A percentile compares a stretch with the other conserved stretches of the same genome.
Evolutionary conservation across 2,888 invertebrate species (phyloP).

Genomic region (Lacanobia oleracea): DNA sequence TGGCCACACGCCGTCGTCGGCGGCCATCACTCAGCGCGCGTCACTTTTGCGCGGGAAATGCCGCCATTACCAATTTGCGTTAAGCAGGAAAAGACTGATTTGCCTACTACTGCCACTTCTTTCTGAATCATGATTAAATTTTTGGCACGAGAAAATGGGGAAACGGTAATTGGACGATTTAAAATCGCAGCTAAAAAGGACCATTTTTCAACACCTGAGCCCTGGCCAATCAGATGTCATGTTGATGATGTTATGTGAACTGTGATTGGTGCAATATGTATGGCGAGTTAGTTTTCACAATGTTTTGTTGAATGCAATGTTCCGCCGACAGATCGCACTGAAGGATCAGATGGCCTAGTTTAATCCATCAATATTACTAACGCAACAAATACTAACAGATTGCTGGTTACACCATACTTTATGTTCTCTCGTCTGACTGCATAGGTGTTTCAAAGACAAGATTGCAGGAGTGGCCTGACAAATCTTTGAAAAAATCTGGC

Average conservation of each 20-base stretch:
- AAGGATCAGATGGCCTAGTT: constrained; percentile 41
- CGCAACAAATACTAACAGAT: constrained; percentile 24
- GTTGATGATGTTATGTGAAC: constrained; percentile 41
- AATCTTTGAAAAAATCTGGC: background rate
- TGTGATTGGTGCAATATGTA: constrained; percentile 44
- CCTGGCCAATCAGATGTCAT: constrained; percentile 19
- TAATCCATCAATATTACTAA: constrained; percentile 19
- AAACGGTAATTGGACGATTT: constrained; percentile 63
- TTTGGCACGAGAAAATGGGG: constrained; percentile 77
- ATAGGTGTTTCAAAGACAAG: background rate
- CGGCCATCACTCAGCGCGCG: constrained; percentile 68
- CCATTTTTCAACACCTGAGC: constrained; percentile 19
- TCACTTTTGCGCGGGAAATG: constrained; percentile 83
- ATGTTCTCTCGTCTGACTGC: background rate
- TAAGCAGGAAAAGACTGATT: constrained; percentile 86
- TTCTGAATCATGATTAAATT: constrained; percentile 74
- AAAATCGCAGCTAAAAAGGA: constrained; percentile 37
- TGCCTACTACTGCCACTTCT: constrained; percentile 69
- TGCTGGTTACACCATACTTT: background rate
- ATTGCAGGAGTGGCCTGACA: no score
- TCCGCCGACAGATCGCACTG: constrained; percentile 17
- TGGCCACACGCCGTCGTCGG: constrained; percentile 38
- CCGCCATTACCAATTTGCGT: constrained; percentile 79
- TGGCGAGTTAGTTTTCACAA: constrained; percentile 40
- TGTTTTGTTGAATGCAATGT: constrained; percentile 30